Base-by-base conservation (phyloP, 2,888 invertebrate species). In the Amorpha juglandis region DNA sequence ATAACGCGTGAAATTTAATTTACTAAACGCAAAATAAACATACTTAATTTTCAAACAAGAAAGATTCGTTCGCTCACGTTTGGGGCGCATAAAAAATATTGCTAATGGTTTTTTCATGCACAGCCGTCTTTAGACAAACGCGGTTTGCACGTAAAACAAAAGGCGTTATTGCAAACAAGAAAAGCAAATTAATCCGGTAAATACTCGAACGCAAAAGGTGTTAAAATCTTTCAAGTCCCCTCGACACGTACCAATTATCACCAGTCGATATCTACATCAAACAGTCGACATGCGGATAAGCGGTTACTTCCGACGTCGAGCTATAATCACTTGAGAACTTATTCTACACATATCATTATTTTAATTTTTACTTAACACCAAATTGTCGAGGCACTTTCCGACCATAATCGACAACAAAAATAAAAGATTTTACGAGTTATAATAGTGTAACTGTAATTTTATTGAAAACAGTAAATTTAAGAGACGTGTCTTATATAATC, bases 211-310 rank as follows among this genome's bases (percentile, higher is more conserved):
- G 75, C 78, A 81, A 80, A 86, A 88, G 88, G 91, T 89, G 92
- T 87, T 89, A 90, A 91, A 79, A 78, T 81, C 71, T 72, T 80
- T 79, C n/a, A 82, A 86, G 81, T 81, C 82, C 81, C n/a, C 87
- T 85, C 86, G 84, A 92, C 92, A 90, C 89, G 78, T 87, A 84
- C 82, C 88, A 92, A 92, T 93, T 93, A 93, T 78, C 92, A 89
- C 87, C 73, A 70, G 66, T 73, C 78, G 88, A 89, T 87, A 91
- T 88, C 84, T 79, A 80, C 84, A 84, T 82, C 80, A 79, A 77
- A 79, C 74, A 76, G 74, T 77, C 74, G 67, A 74, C 71, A 71
- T 71, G 75, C 74, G 73, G 75, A 78, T 79, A 84, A 87, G 81
- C 79, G 79, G 78, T 82, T 81, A 84, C 84, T 87, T 89, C 86